Evolutionary conservation across 1,140 invertebrate species (phyloP), one percentile per base, ranked within the genome.

Genomic region (Hirudo medicinalis): DNA sequence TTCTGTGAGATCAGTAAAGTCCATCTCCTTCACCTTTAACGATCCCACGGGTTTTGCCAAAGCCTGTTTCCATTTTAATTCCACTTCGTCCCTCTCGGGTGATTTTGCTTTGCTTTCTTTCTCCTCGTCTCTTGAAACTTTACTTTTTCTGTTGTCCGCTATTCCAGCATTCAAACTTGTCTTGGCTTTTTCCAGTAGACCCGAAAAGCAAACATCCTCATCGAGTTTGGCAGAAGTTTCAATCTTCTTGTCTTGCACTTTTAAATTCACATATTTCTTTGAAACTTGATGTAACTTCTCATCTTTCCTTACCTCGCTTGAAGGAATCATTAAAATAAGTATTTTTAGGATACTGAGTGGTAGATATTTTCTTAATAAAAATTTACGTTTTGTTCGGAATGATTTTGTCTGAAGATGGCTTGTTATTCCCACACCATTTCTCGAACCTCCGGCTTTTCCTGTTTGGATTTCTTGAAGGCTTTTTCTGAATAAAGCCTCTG

Each of bases 61-160:
- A 71, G 94, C 81, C 76, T 93, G 90, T 77, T 97, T 92, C 95
- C 95, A 98, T 77, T 93, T 90, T 0, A 95, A 82, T 78, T 96
- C 92, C 78, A 90, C 93, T 81, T 95, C 92, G 0, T 91, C 91
- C 80, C 92, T 91, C 69, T 25, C 40, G 5, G 69, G 5, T 27
- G 69, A 9, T 32, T 54, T 70, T 25, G 40, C 53, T 43, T 25
- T 70, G 22, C 15, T 70, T 49, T 49, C 40, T 36, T 25, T 54
- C 43, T 19, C 19, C 17, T 22, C 40, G 1, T 70, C 67, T 40
- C 29, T n/a, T 68, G 67, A 36, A 68, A 32, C 43, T 49, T 49
- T 49, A 17, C 9, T 49, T 17, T 49, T 49, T 13, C 43, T 49
- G 43, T 49, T 49, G 5, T 49, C 43, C 43, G 15, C 9, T 49